Percentiles rank a stretch among this genome's conserved stretches.
phyloP scores from a whole-genome alignment of 2,113 vertebrate genomes.

The Muntiacus reevesi region DNA sequence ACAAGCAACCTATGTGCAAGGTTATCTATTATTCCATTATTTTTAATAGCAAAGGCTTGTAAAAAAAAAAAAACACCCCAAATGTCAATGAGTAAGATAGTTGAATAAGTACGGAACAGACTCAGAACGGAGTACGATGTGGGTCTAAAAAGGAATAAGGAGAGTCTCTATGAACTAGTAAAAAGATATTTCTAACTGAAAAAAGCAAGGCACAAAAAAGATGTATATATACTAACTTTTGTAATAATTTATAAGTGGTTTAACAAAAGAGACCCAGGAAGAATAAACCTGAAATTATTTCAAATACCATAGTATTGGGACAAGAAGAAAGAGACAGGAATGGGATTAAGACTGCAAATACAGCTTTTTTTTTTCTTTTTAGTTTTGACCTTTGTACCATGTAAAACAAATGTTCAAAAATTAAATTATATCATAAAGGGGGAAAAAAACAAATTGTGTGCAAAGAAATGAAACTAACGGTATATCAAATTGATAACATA shows the following conservation, averaged over 20 bases:
- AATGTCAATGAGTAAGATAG: not conserved
- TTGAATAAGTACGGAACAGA: not conserved
- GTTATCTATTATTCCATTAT: too few species aligned
- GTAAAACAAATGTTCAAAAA: not conserved
- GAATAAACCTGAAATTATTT: not conserved
- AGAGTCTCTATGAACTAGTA: not conserved
- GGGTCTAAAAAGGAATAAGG: not conserved
- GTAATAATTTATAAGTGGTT: not conserved
- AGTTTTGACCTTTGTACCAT: not conserved
- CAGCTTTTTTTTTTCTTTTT: not conserved
- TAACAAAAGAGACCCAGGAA: not conserved
- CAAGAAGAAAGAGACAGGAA: not conserved
- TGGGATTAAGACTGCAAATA: not conserved
- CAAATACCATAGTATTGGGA: not conserved
- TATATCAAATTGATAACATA: not conserved
- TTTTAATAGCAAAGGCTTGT: not conserved
- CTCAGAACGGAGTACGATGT: fast-evolving
- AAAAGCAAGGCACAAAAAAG: not conserved
- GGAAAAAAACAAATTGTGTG: not conserved
- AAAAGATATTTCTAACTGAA: not conserved
- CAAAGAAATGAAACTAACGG: not conserved
- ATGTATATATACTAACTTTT: not conserved
- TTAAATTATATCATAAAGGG: not conserved
- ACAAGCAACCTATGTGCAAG: not conserved
- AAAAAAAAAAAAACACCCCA: not conserved